Conservation (phyloP, 2,113 vertebrate genomes). For the Hippocampus abdominalis region DNA sequence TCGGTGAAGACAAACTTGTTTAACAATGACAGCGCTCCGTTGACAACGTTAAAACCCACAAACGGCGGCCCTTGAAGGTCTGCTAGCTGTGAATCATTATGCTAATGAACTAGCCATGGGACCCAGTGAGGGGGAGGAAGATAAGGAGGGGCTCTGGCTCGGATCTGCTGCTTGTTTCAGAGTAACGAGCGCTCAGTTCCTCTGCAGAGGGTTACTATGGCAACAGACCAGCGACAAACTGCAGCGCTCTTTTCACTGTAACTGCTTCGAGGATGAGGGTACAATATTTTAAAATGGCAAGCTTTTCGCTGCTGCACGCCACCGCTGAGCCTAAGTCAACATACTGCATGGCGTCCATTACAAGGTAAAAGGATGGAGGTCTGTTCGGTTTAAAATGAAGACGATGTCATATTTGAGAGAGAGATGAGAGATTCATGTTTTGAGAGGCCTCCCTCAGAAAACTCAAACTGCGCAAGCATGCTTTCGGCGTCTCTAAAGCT, state of each 20-base stretch:
- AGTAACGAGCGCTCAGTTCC: constrained; percentile 54
- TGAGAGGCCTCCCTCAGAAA: constrained; percentile 41
- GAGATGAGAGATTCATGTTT: constrained; percentile 40
- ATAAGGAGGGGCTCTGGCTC: constrained; percentile 54
- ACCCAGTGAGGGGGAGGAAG: constrained; percentile 60
- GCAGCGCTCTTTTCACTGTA: constrained; percentile 61
- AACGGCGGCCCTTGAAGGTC: constrained; percentile 64
- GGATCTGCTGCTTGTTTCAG: constrained; percentile 52
- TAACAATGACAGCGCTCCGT: constrained; percentile 43
- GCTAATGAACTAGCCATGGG: constrained; percentile 70
- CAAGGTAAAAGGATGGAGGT: constrained; percentile 23
- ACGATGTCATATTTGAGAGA: constrained; percentile 27
- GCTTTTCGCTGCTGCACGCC: constrained; percentile 38
- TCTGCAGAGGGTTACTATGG: constrained; percentile 64
- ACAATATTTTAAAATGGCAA: constrained; percentile 55
- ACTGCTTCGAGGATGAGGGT: constrained; percentile 50
- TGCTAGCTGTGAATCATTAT: constrained; percentile 70
- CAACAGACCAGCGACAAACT: constrained; percentile 69
- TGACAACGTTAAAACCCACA: constrained; percentile 62
- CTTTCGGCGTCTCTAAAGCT: constrained; percentile 33
- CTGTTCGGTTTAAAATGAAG: constrained; percentile 59
- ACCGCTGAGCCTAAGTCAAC: constrained; percentile 29
- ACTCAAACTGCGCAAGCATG: constrained; percentile 36
- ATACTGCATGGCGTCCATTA: constrained; percentile 10
- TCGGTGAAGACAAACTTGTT: constrained; percentile 42